Conservation (phyloP, 2,888 invertebrate species). For the Amphipoea lucens region DNA sequence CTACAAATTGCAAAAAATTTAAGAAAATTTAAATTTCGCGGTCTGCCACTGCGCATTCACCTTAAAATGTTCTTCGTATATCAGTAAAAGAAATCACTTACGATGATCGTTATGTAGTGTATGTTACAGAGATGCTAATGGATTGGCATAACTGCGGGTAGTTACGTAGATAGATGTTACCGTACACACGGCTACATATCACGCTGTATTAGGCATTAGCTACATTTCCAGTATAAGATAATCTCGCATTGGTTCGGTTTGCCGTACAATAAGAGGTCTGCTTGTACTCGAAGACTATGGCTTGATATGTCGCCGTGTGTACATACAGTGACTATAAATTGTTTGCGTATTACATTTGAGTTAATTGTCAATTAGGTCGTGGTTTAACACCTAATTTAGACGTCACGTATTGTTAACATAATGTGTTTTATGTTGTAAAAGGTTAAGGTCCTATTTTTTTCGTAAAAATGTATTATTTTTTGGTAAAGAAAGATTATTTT, state of each 20-base stretch:
- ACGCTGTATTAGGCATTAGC: background rate
- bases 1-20: too few species aligned
- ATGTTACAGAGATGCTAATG: constrained; percentile 43
- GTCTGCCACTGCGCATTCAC: too few species aligned
- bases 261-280: background rate
- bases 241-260: background rate
- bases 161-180: background rate
- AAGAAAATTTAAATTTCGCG: too few species aligned
- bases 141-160: constrained; percentile 29
- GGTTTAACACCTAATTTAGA: constrained; percentile 38
- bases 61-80: constrained; percentile 7
- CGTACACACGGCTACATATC: background rate
- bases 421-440: background rate
- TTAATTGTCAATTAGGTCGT: constrained; percentile 23
- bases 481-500: too few species aligned
- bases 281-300: background rate
- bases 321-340: constrained; percentile 9
- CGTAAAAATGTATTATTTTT: background rate
- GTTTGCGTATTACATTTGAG: constrained; percentile 31
- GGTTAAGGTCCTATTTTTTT: constrained; percentile 2
- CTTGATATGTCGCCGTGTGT: background rate
- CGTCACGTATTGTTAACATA: constrained; percentile 28
- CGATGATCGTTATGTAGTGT: constrained; percentile 24
- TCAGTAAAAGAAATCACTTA: constrained; percentile 35
- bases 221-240: background rate